These are phyloP conservation scores for Caenorhabditis virilis DNA, from an alignment of 2,888 invertebrate genomes.

Conservation along the genomic window DNA sequence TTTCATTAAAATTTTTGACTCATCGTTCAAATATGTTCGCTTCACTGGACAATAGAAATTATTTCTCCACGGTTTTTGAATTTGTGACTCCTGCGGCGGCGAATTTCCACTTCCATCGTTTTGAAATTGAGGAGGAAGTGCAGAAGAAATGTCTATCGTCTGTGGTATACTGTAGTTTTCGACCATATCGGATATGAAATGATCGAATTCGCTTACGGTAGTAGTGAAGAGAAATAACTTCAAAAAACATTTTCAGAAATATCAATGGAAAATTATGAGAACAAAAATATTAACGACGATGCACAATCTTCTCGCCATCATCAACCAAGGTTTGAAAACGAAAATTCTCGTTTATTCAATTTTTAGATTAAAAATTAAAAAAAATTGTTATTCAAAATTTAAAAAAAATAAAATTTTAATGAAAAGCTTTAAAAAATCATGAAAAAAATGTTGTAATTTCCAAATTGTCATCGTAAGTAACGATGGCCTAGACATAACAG, in stretches of 20 bases:
- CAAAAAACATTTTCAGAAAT: too few relatives aligned
- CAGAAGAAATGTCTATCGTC: too few relatives aligned
- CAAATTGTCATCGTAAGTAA: neutral
- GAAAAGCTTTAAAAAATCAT: too few relatives aligned
- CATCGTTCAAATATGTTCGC: slow-evolving; percentile 2
- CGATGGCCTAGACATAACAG: neutral
- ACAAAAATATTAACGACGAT: neutral
- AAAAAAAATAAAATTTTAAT: neutral
- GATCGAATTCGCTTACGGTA: neutral
- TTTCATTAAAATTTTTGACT: neutral
- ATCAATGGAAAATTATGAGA: neutral
- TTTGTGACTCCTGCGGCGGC: neutral
- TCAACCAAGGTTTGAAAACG: too few relatives aligned
- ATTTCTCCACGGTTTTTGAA: slow-evolving; percentile 1
- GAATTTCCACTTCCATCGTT: too few relatives aligned
- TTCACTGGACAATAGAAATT: slow-evolving; percentile 2
- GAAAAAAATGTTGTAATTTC: too few relatives aligned
- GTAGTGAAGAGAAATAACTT: too few relatives aligned
- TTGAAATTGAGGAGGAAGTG: too few relatives aligned
- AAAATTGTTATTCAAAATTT: neutral
- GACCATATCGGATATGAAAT: neutral
- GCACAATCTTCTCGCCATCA: too few relatives aligned
- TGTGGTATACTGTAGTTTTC: too few relatives aligned
- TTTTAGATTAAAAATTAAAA: neutral
- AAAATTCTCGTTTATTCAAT: neutral